Evolutionary conservation across 92 coral and sea anemone species (phyloP).

Genomic region (Plumapathes pennacea): DNA sequence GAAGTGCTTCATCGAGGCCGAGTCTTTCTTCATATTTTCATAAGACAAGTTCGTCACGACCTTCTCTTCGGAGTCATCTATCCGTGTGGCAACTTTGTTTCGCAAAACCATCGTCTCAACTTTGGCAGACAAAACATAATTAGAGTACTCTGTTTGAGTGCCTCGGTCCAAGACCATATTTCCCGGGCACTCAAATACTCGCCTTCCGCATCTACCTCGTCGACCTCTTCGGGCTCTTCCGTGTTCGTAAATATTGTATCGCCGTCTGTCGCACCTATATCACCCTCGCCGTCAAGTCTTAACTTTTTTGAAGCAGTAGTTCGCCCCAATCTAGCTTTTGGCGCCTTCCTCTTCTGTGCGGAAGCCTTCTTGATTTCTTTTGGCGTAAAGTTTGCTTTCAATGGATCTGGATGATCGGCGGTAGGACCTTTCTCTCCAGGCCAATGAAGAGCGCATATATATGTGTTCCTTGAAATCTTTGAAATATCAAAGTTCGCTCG

Average conservation of each 20-base stretch:
- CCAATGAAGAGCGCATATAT: slow-evolving; percentile 63
- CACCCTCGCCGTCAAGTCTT: too few relatives aligned
- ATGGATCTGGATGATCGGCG: slow-evolving; percentile 38
- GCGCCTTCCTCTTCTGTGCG: slow-evolving; percentile 47
- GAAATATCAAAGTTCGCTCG: slow-evolving; percentile 24
- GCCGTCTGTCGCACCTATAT: too few relatives aligned
- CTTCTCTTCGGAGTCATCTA: neutral
- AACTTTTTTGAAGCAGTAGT: neutral
- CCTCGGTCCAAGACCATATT: slow-evolving; percentile 9
- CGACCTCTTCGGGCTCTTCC: too few relatives aligned
- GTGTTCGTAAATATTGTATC: too few relatives aligned
- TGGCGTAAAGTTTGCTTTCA: slow-evolving; percentile 44
- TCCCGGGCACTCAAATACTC: too few relatives aligned
- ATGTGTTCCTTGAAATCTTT: slow-evolving; percentile 36
- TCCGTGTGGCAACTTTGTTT: slow-evolving; percentile 12
- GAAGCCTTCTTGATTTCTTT: slow-evolving; percentile 15
- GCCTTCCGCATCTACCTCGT: too few relatives aligned
- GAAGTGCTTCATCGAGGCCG: slow-evolving; percentile 41
- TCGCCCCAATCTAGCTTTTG: slow-evolving; percentile 27
- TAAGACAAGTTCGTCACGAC: slow-evolving; percentile 36
- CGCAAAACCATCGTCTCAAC: slow-evolving; percentile 30
- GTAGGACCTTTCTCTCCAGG: slow-evolving; percentile 54
- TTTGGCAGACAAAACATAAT: slow-evolving; percentile 23
- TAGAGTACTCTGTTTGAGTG: slow-evolving; percentile 8
- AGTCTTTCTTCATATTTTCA: slow-evolving; percentile 14